Base-by-base conservation (phyloP, 2,888 invertebrate genomes). In the Drymonia ruficornis region DNA sequence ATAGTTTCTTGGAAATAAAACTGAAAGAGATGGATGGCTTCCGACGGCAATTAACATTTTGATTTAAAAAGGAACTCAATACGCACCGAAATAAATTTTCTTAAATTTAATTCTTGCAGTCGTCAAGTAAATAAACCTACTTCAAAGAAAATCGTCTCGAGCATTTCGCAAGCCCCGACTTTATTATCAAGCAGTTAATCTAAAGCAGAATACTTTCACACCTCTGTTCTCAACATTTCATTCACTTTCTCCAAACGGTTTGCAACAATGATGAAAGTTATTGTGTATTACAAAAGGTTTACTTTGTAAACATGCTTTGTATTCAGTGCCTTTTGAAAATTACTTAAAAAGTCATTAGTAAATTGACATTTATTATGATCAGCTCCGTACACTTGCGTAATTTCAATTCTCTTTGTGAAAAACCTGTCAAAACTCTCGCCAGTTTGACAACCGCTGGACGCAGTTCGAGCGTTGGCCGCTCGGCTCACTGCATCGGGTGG, bases 161-260 rank as follows among this genome's bases (percentile, higher is more conserved):
- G 19, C 11, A 23, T 13, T 9, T 38, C n/a, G 13, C 15, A 48
- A 56, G 52, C 49, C 56, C 61, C 49, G 43, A 42, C 44, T 61
- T 67, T 46, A 49, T 55, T 63, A 67, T 65, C 63, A 52, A 67
- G 53, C 58, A 61, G 65, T 73, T 69, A 72, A 76, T 74, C 73
- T 75, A 49, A 70, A 71, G 61, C 63, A 58, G 58, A 65, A 63
- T 69, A 82, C 84, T 86, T 86, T 87, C 86, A 76, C 84, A 77
- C 76, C 72, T 78, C 73, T 67, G 72, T 80, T 86, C 83, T 78
- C 79, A 81, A 73, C 79, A 77, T 82, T 87, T 83, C 74, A 75
- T 80, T 69, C 63, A 83, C 87, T 86, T 86, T 86, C 86, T 74
- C 78, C 67, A 65, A 64, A 69, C 64, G 57, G 48, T 70, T 71